Evolutionary conservation across 2,888 invertebrate genomes (phyloP), one percentile per base, ranked within the genome.

Genomic region (Tipula helvola): DNA sequence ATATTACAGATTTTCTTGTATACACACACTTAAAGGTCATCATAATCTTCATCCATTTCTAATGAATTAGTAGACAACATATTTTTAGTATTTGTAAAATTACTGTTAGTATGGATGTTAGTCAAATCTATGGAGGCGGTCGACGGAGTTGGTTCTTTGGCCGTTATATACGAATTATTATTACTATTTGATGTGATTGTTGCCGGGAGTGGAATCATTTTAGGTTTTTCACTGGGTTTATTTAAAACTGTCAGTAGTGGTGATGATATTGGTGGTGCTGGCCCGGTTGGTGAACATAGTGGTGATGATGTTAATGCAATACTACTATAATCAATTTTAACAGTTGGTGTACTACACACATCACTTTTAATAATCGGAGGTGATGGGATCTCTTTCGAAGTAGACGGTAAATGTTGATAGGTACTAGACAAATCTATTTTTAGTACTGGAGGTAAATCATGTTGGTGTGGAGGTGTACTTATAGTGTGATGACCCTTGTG

Each of bases 41-140:
- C 91, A 89, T 91, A 91, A 89, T 91, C 91, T 90, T 91, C 91
- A 88, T 91, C 91, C 89, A 91, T 90, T 88, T 91, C 91, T 87
- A 91, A 89, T 88, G 88, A 16, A 86, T 86, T 85, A 36, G 16
- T 52, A n/a, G 36, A 57, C 39, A 52, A 36, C 42, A 52, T 47
- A 52, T 86, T 86, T 52, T 86, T 86, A 36, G 28, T 86, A 8
- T 86, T 86, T 36, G n/a, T 36, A 86, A 39, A 39, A 52, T 86
- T 86, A 86, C 52, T 52, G 7, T 28, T 86, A 86, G 36, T 86
- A 13, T 44, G 36, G 28, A 86, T 86, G n/a, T 86, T 86, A 12
- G 47, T 47, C 36, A 52, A 52, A 52, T 86, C 52, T 36, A 52
- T 86, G 47, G 39, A 42, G 28, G 3, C 13, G 10, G 42, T 85